Base-by-base conservation (phyloP, 37 sponge, comb jelly and placozoan species). In the Haliclona indistincta region DNA sequence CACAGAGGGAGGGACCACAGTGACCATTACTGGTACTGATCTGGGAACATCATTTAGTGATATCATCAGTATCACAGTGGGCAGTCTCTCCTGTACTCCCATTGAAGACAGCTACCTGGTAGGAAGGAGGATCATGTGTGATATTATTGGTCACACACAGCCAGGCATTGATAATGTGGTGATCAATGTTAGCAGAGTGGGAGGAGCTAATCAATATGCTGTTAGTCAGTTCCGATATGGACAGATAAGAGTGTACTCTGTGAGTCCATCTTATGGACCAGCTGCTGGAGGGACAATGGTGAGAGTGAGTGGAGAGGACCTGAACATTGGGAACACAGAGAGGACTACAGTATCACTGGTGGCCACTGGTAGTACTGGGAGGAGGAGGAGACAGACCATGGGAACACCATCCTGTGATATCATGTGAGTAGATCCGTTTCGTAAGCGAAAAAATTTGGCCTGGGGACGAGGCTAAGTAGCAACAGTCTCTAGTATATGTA, bases 191-290 rank as follows among this genome's bases (percentile, higher is more conserved):
- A 41, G 38, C 39, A 37, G 39, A 28, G 7, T 7, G 5, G 6
- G 19, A 22, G 43, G 43, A 33, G 17, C 38, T 15, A 37, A 33
- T 45, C 25, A 35, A 43, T 29, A 28, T 25, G 52, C 39, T 29
- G 34, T 13, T 7, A 37, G 34, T 36, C 43, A 33, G 17, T 79
- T 74, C 49, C 56, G 17, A 26, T 60, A 58, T 32, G 74, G 71
- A 30, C 15, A 4, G 11, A 73, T 81, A n/a, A 23, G 38, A n/a
- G 29, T 86, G 30, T 51, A n/a, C 25, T 47, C 64, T 39, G 79
- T 93, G 26, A 32, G 34, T 11, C 94, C 94, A 47, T 51, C 74
- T 15, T 67, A 68, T 61, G 94, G 94, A 10, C 94, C 94, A 37
- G 64, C 61, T 40, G 73, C 89, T 51, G 94, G 94, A 38, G 89